These are phyloP conservation scores for Nibea albiflora DNA, from an alignment of 2,113 vertebrate species.

Conservation along the genomic window DNA sequence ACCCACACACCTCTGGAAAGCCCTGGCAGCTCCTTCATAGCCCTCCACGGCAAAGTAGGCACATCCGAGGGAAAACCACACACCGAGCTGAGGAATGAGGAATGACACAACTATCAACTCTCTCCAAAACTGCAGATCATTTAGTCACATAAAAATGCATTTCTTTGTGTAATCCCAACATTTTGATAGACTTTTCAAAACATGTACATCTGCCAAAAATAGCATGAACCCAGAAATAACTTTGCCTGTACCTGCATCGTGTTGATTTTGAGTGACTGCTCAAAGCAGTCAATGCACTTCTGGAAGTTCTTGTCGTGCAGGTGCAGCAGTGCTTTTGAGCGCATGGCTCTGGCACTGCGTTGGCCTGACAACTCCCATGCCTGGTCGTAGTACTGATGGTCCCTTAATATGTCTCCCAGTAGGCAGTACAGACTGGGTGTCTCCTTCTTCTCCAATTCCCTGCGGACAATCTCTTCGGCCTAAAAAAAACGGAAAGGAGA, in stretches of 20 bases:
- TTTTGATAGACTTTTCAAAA: background rate
- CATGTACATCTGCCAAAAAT: background rate
- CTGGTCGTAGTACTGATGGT: constrained; percentile 91
- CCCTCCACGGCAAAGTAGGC: constrained; percentile 92
- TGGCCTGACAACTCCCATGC: constrained; percentile 93
- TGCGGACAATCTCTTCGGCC: constrained; percentile 93
- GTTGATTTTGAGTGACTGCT: constrained; percentile 91
- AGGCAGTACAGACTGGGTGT: constrained; percentile 91
- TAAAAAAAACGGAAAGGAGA: constrained; percentile 55
- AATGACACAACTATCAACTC: too few relatives aligned
- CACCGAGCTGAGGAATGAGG: constrained; percentile 85
- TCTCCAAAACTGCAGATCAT: too few relatives aligned
- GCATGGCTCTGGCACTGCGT: constrained; percentile 93
- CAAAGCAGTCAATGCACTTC: constrained; percentile 92
- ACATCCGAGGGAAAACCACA: constrained; percentile 98
- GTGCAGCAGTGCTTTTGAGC: constrained; percentile 94
- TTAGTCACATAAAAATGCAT: too few relatives aligned
- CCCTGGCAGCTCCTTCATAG: constrained; percentile 92
- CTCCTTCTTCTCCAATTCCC: constrained; percentile 93
- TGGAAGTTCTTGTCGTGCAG: constrained; percentile 89
- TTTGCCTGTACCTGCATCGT: constrained; percentile 88
- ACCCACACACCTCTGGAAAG: constrained; percentile 94
- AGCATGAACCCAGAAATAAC: background rate
- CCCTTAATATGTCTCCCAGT: constrained; percentile 93
- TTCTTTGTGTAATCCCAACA: too few relatives aligned